These are phyloP conservation scores for Cheilosia vulpina DNA, from an alignment of 2,888 invertebrate species.

Conservation along the genomic window DNA sequence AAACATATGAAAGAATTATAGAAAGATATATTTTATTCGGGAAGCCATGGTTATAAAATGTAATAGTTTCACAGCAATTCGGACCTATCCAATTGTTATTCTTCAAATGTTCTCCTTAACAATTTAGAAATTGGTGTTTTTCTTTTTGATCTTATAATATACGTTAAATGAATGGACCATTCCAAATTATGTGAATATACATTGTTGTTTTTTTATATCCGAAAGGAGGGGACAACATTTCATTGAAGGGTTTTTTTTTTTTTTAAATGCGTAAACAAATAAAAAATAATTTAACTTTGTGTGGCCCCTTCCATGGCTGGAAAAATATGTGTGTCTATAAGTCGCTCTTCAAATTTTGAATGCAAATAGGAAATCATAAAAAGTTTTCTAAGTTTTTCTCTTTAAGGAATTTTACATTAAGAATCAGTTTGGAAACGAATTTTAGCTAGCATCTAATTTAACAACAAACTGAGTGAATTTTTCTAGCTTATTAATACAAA, in stretches of 20 bases:
- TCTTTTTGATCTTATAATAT: not conserved
- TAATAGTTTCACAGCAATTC: constrained; percentile 22
- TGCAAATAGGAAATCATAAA: not conserved
- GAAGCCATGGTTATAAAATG: constrained; percentile 20
- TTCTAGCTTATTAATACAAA: constrained; percentile 18
- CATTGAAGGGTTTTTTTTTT: not conserved
- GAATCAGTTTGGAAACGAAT: not conserved
- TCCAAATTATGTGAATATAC: constrained; percentile 18
- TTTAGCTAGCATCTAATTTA: constrained; percentile 2
- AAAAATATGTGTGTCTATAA: not conserved
- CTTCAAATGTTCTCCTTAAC: constrained; percentile 3
- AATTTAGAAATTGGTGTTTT: constrained; percentile 34
- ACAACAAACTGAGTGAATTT: constrained; percentile 15
- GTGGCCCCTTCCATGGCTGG: not conserved
- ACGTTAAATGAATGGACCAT: constrained; percentile 21
- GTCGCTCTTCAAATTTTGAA: not conserved
- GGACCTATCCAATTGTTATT: constrained; percentile 2
- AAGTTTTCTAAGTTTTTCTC: not conserved
- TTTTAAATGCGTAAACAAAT: not conserved
- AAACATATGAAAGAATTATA: constrained; percentile 33
- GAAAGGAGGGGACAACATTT: constrained; percentile 3
- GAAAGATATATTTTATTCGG: constrained; percentile 21
- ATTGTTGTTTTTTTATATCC: not conserved
- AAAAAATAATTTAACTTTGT: not conserved
- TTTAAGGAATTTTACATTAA: not conserved